Base-by-base conservation (phyloP, 2,888 invertebrate genomes). In the Synanthedon vespiformis region DNA sequence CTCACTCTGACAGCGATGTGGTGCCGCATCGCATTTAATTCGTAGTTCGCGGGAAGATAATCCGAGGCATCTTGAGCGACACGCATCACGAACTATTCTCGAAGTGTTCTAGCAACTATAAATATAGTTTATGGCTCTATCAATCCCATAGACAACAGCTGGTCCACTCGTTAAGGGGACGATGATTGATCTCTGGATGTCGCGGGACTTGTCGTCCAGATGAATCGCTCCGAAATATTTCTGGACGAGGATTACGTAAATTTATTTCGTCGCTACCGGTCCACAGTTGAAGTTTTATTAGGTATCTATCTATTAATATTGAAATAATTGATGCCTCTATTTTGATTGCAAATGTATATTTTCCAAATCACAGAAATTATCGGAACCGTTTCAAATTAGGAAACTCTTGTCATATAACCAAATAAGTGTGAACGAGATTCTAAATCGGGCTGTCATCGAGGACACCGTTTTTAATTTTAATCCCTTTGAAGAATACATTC, bases 71-170 rank as follows among this genome's bases (percentile, higher is more conserved):
- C 63, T 68, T 67, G 68, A 69, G 64, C 70, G 71, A 70, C 77
- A 73, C 74, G 68, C 74, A 74, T 72, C 78, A 70, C 65, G 58
- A 67, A 72, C 74, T 78, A 75, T 77, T 77, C 75, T 66, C 69
- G 72, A 73, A 72, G 72, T 69, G 67, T 74, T 70, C 67, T 65
- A 58, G 61, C 68, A 61, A 67, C 80, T 80, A 83, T 84, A 84
- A 84, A 84, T 85, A 84, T 80, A 80, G 74, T 83, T 85, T 80
- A 85, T 81, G 75, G 80, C 70, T 74, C 81, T 72, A 86, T 85
- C 83, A 85, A 84, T 85, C 84, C 65, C 67, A 62, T 58, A 61
- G 66, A 74, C 72, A 83, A 73, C 86, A 86, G 86, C 85, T 84
- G 85, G 68, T 60, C 58, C 62, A 72, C 77, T 82, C 85, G 83